Base-by-base conservation (phyloP, 2,113 vertebrate genomes). In the Cyanistes caeruleus region DNA sequence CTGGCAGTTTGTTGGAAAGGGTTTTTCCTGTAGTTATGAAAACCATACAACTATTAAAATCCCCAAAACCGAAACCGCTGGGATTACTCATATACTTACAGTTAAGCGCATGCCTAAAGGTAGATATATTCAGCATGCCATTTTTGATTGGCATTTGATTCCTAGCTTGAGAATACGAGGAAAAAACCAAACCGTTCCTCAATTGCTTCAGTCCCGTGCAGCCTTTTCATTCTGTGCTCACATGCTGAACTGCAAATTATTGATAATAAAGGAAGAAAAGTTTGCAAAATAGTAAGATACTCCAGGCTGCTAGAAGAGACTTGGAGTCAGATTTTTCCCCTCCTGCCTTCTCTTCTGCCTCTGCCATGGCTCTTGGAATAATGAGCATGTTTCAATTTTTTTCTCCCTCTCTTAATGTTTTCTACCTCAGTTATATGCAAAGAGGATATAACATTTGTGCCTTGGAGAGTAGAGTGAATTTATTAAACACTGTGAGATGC, bases 41-140 rank as follows among this genome's bases (percentile, higher is more conserved):
- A 96, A 96, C 96, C 95, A 92, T 97, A 96, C 96, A 96, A 96
- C 92, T 96, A 96, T 96, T 97, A 97, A 96, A 97, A 97, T 96
- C 96, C 96, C 93, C 96, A 93, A 95, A 96, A 94, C 95, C 53
- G 95, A 72, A 94, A 59, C 96, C 95, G 0, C 27, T 86, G 96
- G 95, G 96, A 95, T 92, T 97, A 41, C 92, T 95, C 96, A 93
- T 30, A 96, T 95, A 96, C 93, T 96, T 96, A 95, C 95, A 96
- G 95, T 97, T 96, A 93, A 97, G 95, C 93, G 92, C 93, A 96
- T 96, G 96, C 96, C 96, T 97, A 97, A 96, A 97, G 95, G 93
- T 96, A 96, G 95, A 93, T 96, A 87, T 35, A 84, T 89, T 94
- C 95, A 88, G 78, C 55, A 21, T 90, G 91, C 72, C 23, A 49